Percentiles rank a stretch among this genome's conserved stretches.
phyloP scores from a whole-genome alignment of 2,797 vertebrate species.

The Tiaroga cobitis region DNA sequence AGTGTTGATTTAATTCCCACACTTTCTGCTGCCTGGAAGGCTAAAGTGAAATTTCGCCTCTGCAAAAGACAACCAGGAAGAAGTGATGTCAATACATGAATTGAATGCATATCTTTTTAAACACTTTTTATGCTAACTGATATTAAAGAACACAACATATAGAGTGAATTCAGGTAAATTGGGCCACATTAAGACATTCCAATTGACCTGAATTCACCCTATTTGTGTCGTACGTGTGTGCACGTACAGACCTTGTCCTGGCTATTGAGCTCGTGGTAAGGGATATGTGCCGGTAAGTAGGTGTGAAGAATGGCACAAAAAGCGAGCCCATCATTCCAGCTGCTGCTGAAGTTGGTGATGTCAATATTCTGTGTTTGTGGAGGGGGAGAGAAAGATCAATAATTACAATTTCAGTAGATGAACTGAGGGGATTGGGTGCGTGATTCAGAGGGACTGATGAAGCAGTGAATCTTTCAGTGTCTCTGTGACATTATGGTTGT shows the following conservation, averaged over 20 bases:
- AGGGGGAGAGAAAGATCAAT: slow-evolving; percentile 23
- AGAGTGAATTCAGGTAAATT: neutral
- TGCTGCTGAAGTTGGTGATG: slow-evolving; percentile 92
- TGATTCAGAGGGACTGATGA: slow-evolving; percentile 5
- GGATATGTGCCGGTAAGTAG: slow-evolving; percentile 88
- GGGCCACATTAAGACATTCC: too few species aligned
- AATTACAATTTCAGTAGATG: slow-evolving; percentile 35
- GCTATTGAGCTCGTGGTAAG: slow-evolving; percentile 84
- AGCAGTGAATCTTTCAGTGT: slow-evolving; percentile 1
- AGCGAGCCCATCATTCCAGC: slow-evolving; percentile 89
- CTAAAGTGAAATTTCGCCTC: slow-evolving; percentile 88
- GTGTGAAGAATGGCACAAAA: slow-evolving; percentile 92
- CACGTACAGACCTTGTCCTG: slow-evolving; percentile 83
- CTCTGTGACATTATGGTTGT: slow-evolving; percentile 26
- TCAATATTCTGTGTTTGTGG: slow-evolving; percentile 82
- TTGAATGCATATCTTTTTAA: neutral
- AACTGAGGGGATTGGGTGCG: slow-evolving; percentile 14
- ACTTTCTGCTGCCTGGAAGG: slow-evolving; percentile 89
- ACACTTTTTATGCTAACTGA: neutral
- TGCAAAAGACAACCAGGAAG: slow-evolving; percentile 63
- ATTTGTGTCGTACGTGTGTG: neutral
- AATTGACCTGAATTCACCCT: neutral
- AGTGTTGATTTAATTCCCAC: slow-evolving; percentile 89
- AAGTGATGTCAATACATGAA: neutral
- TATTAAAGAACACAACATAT: neutral